phyloP scores from a whole-genome alignment of 2,797 vertebrate genomes.

The Poliocrania exsul region DNA sequence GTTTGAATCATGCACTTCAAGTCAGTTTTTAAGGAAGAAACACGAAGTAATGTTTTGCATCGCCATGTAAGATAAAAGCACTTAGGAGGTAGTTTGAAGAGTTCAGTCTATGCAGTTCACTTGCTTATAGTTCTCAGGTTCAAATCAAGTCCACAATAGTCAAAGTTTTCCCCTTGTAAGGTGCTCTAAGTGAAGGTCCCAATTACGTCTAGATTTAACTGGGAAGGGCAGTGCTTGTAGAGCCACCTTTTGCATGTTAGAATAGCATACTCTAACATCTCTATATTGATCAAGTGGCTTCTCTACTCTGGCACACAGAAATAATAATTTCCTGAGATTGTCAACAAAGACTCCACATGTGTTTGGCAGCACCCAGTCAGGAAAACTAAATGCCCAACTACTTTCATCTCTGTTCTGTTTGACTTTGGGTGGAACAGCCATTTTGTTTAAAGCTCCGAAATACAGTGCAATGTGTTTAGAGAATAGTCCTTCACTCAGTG shows the following conservation, averaged over 20 bases:
- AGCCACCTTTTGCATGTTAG: neutral
- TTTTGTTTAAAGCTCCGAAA: neutral
- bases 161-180: neutral
- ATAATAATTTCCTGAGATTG: neutral
- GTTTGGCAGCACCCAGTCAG: fast-evolving
- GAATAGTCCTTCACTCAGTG: neutral
- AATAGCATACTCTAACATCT: neutral
- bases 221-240: neutral
- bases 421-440: neutral
- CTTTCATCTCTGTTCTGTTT: neutral
- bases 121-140: neutral
- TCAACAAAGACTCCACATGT: neutral
- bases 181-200: neutral
- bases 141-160: neutral
- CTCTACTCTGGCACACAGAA: neutral
- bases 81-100: neutral
- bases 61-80: neutral
- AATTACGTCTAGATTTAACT: neutral
- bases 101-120: neutral
- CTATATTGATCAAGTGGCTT: neutral
- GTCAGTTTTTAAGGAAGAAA: neutral
- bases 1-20: neutral
- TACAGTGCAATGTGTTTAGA: neutral
- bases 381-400: fast-evolving
- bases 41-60: neutral